Percentiles rank a stretch among this genome's conserved stretches.
phyloP scores from a whole-genome alignment of 2,113 vertebrate species.

The Taxidea taxus region DNA sequence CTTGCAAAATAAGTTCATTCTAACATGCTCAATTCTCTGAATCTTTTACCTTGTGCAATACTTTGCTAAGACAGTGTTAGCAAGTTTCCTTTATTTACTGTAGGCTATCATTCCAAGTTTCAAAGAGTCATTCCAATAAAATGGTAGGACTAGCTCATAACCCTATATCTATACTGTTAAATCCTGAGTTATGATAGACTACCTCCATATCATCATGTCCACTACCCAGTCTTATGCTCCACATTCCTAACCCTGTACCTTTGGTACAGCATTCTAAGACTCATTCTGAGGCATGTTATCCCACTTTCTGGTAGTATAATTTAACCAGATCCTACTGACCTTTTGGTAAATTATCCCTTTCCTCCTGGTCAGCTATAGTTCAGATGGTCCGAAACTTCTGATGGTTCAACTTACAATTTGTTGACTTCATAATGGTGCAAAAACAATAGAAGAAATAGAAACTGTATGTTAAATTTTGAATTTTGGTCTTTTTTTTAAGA shows the following conservation, averaged over 20 bases:
- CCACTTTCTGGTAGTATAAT: background rate
- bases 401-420: background rate
- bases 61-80: background rate
- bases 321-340: background rate
- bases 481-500: background rate
- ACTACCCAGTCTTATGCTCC: background rate
- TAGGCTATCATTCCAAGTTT: background rate
- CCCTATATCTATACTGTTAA: background rate
- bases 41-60: background rate
- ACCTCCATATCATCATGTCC: background rate
- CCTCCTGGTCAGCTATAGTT: rapidly evolving
- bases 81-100: background rate
- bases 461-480: background rate
- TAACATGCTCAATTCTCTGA: background rate
- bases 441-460: background rate
- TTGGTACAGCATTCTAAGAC: background rate
- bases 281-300: background rate
- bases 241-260: background rate
- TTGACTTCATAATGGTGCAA: background rate
- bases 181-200: background rate
- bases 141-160: background rate
- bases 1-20: background rate
- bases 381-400: background rate
- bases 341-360: background rate
- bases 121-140: background rate